phyloP scores from a whole-genome alignment of 2,113 vertebrate genomes.

The Mobula hypostoma region DNA sequence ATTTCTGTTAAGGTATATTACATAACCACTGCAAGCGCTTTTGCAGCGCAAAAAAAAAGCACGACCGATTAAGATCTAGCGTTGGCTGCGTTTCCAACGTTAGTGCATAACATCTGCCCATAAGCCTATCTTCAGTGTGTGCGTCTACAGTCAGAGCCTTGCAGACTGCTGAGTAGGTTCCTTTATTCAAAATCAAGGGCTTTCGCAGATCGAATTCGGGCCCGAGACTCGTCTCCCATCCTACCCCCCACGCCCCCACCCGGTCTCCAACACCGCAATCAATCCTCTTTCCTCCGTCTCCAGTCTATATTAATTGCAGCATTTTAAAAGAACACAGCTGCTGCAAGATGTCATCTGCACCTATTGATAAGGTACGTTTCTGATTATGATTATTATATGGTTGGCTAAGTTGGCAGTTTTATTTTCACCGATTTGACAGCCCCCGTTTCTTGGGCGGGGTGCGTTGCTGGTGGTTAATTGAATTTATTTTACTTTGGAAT shows the following conservation, averaged over 20 bases:
- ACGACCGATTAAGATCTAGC: no score
- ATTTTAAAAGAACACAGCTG: not conserved
- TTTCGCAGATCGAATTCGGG: not conserved
- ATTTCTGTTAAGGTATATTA: not conserved
- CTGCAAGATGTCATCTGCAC: not conserved
- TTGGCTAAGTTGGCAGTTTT: not conserved
- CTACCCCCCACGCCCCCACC: not conserved
- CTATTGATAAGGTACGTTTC: slow-evolving; percentile 19
- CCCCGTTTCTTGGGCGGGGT: not conserved
- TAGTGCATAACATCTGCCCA: not conserved
- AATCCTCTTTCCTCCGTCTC: not conserved
- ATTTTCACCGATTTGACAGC: not conserved
- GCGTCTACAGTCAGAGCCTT: not conserved
- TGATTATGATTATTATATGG: not conserved
- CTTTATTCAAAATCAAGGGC: no score
- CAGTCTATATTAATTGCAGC: not conserved
- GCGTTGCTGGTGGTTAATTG: not conserved
- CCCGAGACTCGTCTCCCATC: not conserved
- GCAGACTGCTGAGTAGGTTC: not conserved
- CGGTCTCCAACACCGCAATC: not conserved
- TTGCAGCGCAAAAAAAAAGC: not conserved
- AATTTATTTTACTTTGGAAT: not conserved
- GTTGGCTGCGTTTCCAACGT: not conserved
- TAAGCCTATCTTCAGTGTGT: not conserved
- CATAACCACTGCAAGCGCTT: not conserved